Percentiles rank a stretch among this genome's conserved stretches.
These are phyloP conservation scores for Coranthus polyacanthus DNA, from an alignment of 2,797 vertebrate genomes.

Conservation along the genomic window DNA sequence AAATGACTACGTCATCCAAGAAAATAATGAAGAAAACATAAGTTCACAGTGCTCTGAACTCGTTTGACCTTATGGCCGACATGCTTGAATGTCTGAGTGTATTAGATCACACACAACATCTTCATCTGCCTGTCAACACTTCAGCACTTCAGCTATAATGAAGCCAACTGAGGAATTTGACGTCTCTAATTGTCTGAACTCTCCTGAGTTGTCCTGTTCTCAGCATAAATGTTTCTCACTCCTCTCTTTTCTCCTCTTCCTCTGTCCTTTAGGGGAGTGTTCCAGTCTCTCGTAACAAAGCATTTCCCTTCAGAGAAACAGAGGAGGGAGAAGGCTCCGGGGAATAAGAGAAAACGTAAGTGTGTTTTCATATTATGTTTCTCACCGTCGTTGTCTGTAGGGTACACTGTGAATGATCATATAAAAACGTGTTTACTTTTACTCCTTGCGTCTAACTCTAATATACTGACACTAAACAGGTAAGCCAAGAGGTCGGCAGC, in stretches of 20 bases:
- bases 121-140: constrained; percentile 43
- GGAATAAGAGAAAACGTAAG: constrained; percentile 95
- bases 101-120: constrained; percentile 26
- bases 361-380: constrained; percentile 12
- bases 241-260: background rate
- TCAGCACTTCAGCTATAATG: constrained; percentile 36
- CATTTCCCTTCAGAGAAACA: constrained; percentile 97
- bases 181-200: constrained; percentile 11
- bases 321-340: constrained; percentile 90
- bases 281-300: constrained; percentile 95
- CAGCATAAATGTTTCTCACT: constrained; percentile 24
- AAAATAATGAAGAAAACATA: constrained; percentile 18
- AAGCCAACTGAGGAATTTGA: constrained; percentile 39
- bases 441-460: background rate
- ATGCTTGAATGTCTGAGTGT: constrained; percentile 40
- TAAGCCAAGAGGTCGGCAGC: constrained; percentile 86
- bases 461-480: constrained; percentile 75
- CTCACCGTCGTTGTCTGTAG: background rate
- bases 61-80: constrained; percentile 48
- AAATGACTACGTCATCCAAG: constrained; percentile 13
- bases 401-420: background rate
- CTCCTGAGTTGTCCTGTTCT: constrained; percentile 11
- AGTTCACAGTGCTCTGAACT: constrained; percentile 25
- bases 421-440: background rate
- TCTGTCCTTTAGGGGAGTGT: constrained; percentile 90